phyloP scores from a whole-genome alignment of 2,888 invertebrate species.

The Axea sp. region DNA sequence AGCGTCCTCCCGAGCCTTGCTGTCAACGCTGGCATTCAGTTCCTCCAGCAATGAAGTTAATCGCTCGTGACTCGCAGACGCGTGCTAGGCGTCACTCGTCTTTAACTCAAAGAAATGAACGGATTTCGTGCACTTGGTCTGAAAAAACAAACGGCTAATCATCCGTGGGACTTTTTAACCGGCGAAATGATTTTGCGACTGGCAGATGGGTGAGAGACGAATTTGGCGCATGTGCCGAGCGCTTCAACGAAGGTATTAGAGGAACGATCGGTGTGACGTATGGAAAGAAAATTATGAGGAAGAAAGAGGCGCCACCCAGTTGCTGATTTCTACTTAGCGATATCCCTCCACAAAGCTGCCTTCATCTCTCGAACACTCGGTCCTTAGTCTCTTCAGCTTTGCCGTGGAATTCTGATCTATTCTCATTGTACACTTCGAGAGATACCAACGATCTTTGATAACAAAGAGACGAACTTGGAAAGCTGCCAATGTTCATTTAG shows the following conservation, averaged over 20 bases:
- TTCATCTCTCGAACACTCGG: constrained; percentile 70
- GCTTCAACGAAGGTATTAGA: constrained; percentile 37
- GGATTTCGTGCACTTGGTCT: not conserved
- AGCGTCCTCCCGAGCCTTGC: constrained; percentile 42
- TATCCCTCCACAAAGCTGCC: constrained; percentile 76
- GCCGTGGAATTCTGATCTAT: constrained; percentile 52
- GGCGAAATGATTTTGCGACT: constrained; percentile 16
- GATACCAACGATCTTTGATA: constrained; percentile 60
- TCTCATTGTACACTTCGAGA: constrained; percentile 43
- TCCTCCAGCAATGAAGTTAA: constrained; percentile 53
- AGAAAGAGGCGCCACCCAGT: constrained; percentile 74
- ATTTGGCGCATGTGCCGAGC: too few relatives aligned
- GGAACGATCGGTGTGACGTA: constrained; percentile 39
- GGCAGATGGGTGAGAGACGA: constrained; percentile 7
- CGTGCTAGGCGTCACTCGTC: constrained; percentile 56
- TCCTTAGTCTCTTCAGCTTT: constrained; percentile 42
- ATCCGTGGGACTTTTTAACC: constrained; percentile 26
- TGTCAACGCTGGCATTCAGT: constrained; percentile 57
- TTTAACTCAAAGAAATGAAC: constrained; percentile 65
- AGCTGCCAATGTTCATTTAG: constrained; percentile 38
- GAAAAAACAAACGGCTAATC: constrained; percentile 22
- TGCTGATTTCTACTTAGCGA: constrained; percentile 78
- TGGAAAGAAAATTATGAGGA: constrained; percentile 58
- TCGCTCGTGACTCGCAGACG: constrained; percentile 51
- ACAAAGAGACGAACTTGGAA: constrained; percentile 49